Percentiles rank a stretch among this genome's conserved stretches.
Evolutionary conservation across 2,113 vertebrate genomes (phyloP).

Genomic region (Carollia perspicillata): DNA sequence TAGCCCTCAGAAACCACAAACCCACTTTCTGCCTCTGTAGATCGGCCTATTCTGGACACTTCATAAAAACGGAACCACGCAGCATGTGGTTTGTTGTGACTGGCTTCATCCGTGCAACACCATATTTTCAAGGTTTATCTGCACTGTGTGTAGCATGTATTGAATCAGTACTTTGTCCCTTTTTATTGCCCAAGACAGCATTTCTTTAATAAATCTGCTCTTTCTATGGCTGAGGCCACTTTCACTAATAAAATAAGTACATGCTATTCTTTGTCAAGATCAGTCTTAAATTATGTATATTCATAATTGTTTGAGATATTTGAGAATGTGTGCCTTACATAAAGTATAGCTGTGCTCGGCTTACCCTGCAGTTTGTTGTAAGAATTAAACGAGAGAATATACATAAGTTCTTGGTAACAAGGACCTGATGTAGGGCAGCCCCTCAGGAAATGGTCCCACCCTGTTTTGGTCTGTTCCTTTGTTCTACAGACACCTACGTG

Average conservation of each 20-base stretch:
- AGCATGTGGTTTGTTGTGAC: neutral
- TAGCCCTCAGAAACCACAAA: neutral
- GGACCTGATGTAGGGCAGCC: fast-evolving
- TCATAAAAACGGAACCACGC: neutral
- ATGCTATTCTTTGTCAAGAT: neutral
- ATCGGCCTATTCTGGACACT: neutral
- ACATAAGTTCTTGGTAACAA: neutral
- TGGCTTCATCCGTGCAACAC: neutral
- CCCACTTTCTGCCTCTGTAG: neutral
- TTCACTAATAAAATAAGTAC: neutral
- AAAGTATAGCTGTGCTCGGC: neutral
- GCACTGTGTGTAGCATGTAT: neutral
- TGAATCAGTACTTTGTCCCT: neutral
- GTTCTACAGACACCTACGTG: neutral
- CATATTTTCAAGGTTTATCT: neutral
- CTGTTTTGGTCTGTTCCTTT: neutral
- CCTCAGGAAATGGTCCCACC: neutral
- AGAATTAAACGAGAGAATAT: neutral
- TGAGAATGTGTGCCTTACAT: neutral
- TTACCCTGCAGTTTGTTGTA: neutral
- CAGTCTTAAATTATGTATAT: neutral
- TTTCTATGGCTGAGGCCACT: neutral
- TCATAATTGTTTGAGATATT: neutral
- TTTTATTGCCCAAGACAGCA: neutral
- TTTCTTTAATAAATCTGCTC: neutral